Evolutionary conservation across 2,888 invertebrate genomes (phyloP).

Genomic region (Drosophila imparisetae): DNA sequence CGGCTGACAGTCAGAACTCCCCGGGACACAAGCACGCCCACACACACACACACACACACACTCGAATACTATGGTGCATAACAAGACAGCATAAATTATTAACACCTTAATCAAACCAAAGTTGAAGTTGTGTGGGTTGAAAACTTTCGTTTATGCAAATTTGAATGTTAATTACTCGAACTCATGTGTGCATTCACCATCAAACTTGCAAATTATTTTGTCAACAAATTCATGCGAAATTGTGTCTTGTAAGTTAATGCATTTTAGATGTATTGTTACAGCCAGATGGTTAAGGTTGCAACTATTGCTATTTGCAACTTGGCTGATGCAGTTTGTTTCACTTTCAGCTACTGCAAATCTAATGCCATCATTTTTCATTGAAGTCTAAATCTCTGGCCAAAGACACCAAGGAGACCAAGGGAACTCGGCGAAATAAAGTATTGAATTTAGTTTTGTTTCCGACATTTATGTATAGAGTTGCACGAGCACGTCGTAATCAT

Average conservation of each 20-base stretch:
- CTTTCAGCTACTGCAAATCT: constrained; percentile 34
- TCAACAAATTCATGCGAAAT: constrained; percentile 11
- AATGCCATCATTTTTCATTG: constrained; percentile 66
- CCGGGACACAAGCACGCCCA: constrained; percentile 1
- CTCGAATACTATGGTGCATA: constrained; percentile 36
- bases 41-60: not conserved
- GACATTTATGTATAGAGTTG: constrained; percentile 67
- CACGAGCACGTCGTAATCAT: constrained; percentile 74
- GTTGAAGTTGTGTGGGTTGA: constrained; percentile 3
- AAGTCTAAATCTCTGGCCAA: constrained; percentile 32
- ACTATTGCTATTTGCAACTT: constrained; percentile 14
- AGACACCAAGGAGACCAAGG: constrained; percentile 9
- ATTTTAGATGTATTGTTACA: constrained; percentile 20
- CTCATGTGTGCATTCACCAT: constrained; percentile 46
- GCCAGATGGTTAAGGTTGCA: not conserved
- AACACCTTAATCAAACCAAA: constrained; percentile 72
- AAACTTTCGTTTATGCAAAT: constrained; percentile 62
- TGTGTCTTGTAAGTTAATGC: not conserved
- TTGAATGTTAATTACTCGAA: constrained; percentile 73
- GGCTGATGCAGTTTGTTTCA: constrained; percentile 15
- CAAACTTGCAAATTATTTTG: constrained; percentile 36
- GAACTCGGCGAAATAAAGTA: constrained; percentile 63
- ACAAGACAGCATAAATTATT: constrained; percentile 67
- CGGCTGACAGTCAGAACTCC: constrained; percentile 19
- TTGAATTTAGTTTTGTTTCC: constrained; percentile 67